A percentile compares a stretch with the other conserved stretches of the same genome.
Conservation (phyloP, 1,140 invertebrate genomes). For the Aphaenogaster floridana region DNA sequence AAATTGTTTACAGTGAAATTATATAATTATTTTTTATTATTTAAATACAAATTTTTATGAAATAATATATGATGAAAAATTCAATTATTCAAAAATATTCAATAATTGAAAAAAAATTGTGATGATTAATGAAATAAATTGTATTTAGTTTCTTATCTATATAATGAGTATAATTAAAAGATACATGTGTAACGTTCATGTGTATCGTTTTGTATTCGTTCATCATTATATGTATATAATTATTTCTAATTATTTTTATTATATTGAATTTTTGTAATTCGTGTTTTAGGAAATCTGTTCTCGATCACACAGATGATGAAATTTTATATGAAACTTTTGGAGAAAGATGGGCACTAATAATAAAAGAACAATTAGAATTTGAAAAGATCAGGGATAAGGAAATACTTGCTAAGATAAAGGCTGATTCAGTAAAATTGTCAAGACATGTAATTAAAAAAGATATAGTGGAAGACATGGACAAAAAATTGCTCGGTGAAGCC, state of each 20-base stretch:
- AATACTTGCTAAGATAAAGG: background rate
- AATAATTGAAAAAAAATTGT: too few species aligned
- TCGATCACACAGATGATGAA: background rate
- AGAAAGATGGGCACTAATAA: background rate
- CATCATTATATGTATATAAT: background rate
- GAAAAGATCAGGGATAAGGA: background rate
- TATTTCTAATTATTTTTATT: slow-evolving; percentile 9
- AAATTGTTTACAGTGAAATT: too few species aligned
- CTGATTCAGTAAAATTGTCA: background rate
- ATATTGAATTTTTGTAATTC: slow-evolving; percentile 52
- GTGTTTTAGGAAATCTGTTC: slow-evolving; percentile 71
- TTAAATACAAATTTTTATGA: too few species aligned
- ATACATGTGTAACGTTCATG: too few species aligned
- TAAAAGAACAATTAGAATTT: background rate
- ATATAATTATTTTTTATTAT: too few species aligned
- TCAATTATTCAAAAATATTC: too few species aligned
- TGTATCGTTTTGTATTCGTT: too few species aligned
- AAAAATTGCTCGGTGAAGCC: background rate
- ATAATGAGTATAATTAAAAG: background rate
- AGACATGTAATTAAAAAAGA: background rate
- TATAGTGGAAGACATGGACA: background rate
- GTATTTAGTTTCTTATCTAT: background rate
- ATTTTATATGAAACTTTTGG: background rate
- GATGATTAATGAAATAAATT: too few species aligned
- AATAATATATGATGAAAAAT: too few species aligned